phyloP scores from a whole-genome alignment of 2,888 invertebrate genomes.

The Rugalucina vietnamica region DNA sequence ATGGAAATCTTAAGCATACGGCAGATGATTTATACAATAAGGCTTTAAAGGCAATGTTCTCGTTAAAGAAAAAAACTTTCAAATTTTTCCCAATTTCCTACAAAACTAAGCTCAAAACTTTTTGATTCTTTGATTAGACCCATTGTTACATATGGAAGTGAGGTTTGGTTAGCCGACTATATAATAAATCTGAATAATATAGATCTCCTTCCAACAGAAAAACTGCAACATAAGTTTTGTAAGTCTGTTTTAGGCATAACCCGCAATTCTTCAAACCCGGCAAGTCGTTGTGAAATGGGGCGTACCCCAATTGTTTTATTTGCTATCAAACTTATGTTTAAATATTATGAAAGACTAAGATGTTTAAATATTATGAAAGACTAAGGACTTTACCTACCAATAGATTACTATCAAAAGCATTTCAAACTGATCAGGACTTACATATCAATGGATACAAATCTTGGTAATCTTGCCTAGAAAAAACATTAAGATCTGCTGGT shows the following conservation, averaged over 20 bases:
- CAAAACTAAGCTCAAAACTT: neutral
- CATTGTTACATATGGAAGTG: neutral
- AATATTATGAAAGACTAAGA: neutral
- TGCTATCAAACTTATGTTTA: neutral
- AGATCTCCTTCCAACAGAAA: neutral
- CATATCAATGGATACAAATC: neutral
- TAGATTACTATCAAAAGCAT: conserved; percentile 1
- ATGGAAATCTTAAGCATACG: neutral
- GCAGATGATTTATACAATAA: conserved; percentile 4
- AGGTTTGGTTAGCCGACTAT: neutral
- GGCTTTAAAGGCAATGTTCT: neutral
- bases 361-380: conserved; percentile 6
- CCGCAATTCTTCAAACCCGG: neutral
- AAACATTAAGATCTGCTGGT: neutral
- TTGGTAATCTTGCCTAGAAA: neutral
- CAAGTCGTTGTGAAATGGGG: neutral
- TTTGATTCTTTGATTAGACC: neutral
- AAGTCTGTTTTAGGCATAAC: neutral
- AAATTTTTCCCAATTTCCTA: neutral
- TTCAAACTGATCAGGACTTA: neutral
- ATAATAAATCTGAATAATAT: neutral
- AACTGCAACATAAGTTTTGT: neutral
- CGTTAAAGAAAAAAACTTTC: neutral
- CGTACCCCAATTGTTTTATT: neutral
- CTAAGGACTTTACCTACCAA: neutral